A percentile compares a stretch with the other conserved stretches of the same genome.
Evolutionary conservation across 2,888 invertebrate species (phyloP).

Genomic region (Tricholauxania praeusta): DNA sequence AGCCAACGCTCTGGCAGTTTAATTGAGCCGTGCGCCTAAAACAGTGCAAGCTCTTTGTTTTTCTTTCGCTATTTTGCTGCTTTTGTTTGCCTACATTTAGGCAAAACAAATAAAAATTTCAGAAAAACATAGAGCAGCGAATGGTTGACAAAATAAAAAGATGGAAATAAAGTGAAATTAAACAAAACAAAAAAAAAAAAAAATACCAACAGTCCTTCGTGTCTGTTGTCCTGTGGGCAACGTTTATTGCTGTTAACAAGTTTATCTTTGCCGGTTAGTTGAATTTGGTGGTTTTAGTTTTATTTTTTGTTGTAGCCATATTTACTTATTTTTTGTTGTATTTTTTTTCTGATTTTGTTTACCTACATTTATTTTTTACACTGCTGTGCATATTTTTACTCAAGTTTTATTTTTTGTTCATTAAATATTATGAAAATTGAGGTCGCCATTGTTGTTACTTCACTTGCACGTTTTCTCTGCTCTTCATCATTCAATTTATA

Average conservation of each 20-base stretch:
- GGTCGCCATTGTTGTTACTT: too few relatives aligned
- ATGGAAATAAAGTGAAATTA: not conserved
- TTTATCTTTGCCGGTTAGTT: not conserved
- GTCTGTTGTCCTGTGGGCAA: not conserved
- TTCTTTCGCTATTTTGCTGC: not conserved
- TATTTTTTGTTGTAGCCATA: not conserved
- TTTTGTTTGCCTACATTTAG: conserved; percentile 12
- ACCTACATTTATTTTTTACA: not conserved
- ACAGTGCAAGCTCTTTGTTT: not conserved
- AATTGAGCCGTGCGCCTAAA: conserved; percentile 3
- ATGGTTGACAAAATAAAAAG: not conserved
- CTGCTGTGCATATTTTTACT: not conserved
- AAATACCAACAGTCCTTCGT: not conserved
- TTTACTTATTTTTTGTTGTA: not conserved
- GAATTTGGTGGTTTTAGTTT: not conserved
- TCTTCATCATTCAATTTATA: not conserved
- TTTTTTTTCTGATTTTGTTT: not conserved
- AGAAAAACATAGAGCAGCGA: too few relatives aligned
- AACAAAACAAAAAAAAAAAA: not conserved
- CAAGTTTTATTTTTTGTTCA: too few relatives aligned
- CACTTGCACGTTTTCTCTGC: too few relatives aligned
- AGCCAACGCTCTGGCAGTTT: not conserved
- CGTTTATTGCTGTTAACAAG: not conserved
- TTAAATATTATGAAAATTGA: too few relatives aligned
- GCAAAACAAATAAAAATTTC: conserved; percentile 4